Base-by-base conservation (phyloP, 1,140 invertebrate genomes). In the Camponotus pennsylvanicus region DNA sequence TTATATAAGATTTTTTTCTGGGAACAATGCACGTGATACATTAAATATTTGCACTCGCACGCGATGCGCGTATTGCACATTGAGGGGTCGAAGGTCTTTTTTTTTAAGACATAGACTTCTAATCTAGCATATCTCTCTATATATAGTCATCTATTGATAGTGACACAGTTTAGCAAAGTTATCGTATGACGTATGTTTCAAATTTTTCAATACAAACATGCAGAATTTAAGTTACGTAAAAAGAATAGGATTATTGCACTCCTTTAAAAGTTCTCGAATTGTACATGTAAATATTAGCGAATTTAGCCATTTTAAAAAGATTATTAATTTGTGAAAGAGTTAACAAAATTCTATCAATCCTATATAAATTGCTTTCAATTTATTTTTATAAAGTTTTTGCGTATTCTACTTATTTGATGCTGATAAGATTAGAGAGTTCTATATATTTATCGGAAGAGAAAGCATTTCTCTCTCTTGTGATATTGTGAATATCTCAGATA, bases 371-470 rank as follows among this genome's bases (percentile, higher is more conserved):
- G 4, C 1, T 63, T 42, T 78, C 21, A 66, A 34, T 21, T 34
- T 59, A 63, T 34, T 13, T 15, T 52, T 8, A 7, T 52, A 5
- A 40, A 15, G 37, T 37, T n/a, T 49, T 34, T 8, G 5, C 15
- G 9, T 37, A 27, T 21, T 49, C 7, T 6, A 45, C 4, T 21
- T 77, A 15, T 34, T 66, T 52, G 8, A 2, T 34, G n/a, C 2
- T 75, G 2, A 32, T 40, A 27, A 57, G 27, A 80, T 80, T 42
- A 8, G 49, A 52, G 15, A 52, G 8, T 15, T 69, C 6, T n/a
- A 49, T 45, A 7, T 21, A 21, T 55, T 42, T 79, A 67, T 69
- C 34, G 18, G 34, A 64, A 40, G 42, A 64, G 77, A 80, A 80
- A 80, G 64, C 34, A 37, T 67, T 9, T 37, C 45, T 55, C 42